Percentiles rank a stretch among this genome's conserved stretches.
Conservation (phyloP, 2,113 vertebrate species). For the Nannospalax galili region DNA sequence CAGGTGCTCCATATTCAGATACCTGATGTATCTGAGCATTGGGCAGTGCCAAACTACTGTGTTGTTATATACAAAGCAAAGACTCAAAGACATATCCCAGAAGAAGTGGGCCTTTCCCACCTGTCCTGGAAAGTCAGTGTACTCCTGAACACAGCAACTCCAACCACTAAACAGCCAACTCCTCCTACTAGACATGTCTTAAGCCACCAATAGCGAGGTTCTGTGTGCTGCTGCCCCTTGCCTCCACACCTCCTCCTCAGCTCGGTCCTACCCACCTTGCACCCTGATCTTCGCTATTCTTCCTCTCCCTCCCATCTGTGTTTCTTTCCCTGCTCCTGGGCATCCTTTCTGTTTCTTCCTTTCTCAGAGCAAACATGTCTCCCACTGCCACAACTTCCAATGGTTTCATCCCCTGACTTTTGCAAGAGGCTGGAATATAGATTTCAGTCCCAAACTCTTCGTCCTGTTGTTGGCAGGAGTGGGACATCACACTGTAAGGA, state of each 20-base stretch:
- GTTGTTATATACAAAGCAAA: constrained; percentile 62
- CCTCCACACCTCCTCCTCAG: neutral
- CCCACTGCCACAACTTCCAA: constrained; percentile 4
- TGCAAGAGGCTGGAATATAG: constrained; percentile 30
- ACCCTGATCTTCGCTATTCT: neutral
- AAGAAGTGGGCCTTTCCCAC: neutral
- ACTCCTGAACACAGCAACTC: neutral
- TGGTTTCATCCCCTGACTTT: neutral
- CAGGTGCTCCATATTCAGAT: constrained; percentile 55
- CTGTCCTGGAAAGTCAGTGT: neutral
- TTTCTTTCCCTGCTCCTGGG: neutral
- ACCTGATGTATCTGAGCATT: neutral
- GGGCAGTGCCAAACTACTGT: neutral
- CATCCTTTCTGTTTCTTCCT: neutral
- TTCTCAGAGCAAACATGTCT: neutral
- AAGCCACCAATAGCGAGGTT: neutral
- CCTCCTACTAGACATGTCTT: neutral
- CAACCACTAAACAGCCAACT: neutral
- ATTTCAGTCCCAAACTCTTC: too few relatives aligned
- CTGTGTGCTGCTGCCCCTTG: neutral
- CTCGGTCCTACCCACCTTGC: neutral
- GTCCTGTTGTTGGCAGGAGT: neutral
- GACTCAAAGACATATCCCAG: neutral
- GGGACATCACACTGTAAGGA: neutral
- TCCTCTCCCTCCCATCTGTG: neutral